phyloP scores from a whole-genome alignment of 35 echinoderm and acorn worm genomes.

The Ophiothrix spiculata region DNA sequence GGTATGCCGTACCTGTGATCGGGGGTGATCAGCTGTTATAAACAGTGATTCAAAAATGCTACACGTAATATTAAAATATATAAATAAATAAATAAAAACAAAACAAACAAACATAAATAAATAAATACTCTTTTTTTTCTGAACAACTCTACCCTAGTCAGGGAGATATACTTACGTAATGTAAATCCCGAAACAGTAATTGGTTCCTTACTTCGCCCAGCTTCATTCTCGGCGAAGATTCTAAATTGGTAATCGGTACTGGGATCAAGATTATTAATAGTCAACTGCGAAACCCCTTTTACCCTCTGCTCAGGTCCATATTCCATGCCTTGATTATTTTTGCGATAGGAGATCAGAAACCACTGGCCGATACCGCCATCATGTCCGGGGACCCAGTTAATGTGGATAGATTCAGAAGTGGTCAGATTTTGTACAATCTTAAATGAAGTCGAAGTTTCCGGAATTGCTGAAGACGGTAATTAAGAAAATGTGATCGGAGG shows the following conservation, averaged over 20 bases:
- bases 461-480: too few relatives aligned
- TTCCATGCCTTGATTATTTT: not conserved
- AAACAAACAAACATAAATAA: too few relatives aligned
- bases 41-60: too few relatives aligned
- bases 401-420: not conserved
- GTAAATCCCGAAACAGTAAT: not conserved
- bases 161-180: conserved; percentile 5
- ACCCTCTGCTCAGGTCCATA: not conserved
- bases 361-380: not conserved
- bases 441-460: not conserved
- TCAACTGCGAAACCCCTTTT: not conserved
- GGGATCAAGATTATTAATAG: not conserved
- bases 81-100: too few relatives aligned
- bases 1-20: too few relatives aligned
- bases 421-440: not conserved
- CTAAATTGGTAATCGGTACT: not conserved
- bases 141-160: too few relatives aligned
- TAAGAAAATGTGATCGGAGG: too few relatives aligned
- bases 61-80: too few relatives aligned
- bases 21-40: too few relatives aligned
- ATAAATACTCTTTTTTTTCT: too few relatives aligned
- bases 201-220: not conserved
- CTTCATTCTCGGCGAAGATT: not conserved
- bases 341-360: not conserved
- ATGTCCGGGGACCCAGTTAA: not conserved